These are phyloP conservation scores for Eurystomus glaucurus DNA, from an alignment of 2,797 vertebrate species.

Conservation along the genomic window DNA sequence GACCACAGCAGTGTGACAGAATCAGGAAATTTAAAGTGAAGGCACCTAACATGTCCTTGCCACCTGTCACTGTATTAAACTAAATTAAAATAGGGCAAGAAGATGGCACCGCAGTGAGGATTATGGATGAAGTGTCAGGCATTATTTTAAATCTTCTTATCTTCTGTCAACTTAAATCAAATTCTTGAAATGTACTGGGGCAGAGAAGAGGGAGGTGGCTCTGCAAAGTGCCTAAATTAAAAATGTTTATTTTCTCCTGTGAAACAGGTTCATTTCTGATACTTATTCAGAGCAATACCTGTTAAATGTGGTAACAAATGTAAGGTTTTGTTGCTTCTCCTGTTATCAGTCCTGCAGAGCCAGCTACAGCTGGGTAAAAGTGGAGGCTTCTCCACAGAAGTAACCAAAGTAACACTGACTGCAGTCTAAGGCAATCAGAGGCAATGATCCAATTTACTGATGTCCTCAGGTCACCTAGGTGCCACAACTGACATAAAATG, in stretches of 20 bases:
- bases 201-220: neutral
- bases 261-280: neutral
- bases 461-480: neutral
- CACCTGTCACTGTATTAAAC: neutral
- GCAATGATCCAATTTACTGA: slow-evolving; percentile 39
- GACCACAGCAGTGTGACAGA: neutral
- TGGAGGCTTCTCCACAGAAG: neutral
- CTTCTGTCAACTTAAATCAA: slow-evolving; percentile 30
- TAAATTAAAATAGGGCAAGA: neutral
- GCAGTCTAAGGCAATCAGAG: neutral
- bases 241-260: neutral
- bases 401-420: neutral
- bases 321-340: neutral
- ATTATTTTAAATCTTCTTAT: slow-evolving; percentile 51
- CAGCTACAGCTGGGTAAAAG: neutral
- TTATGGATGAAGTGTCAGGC: slow-evolving; percentile 21
- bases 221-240: neutral
- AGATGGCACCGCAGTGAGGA: neutral
- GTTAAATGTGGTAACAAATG: neutral
- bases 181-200: neutral
- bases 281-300: neutral
- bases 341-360: neutral
- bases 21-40: neutral
- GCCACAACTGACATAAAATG: neutral
- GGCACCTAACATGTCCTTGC: neutral